These are phyloP conservation scores for Papilio polyxenes DNA, from an alignment of 1,140 invertebrate genomes.

Conservation along the genomic window DNA sequence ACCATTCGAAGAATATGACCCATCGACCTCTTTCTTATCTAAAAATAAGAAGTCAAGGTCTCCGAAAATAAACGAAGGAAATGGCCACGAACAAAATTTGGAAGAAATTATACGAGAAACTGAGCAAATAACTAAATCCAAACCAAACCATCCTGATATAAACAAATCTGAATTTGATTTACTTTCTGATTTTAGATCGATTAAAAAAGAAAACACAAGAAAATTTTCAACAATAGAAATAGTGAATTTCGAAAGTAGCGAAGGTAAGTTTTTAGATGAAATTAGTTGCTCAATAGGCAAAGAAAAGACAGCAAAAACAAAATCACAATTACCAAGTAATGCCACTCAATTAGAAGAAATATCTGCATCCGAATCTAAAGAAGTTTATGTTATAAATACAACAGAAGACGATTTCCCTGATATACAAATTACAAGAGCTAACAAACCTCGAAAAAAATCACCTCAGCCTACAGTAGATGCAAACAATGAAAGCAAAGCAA, in stretches of 20 bases:
- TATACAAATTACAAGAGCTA: constrained; percentile 73
- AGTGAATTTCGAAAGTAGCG: neutral
- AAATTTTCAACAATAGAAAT: constrained; percentile 20
- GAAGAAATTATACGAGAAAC: constrained; percentile 43
- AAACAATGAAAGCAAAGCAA: constrained; percentile 48
- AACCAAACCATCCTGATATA: neutral
- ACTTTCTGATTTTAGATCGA: constrained; percentile 21
- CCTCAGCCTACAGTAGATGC: constrained; percentile 55
- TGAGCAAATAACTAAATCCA: constrained; percentile 40
- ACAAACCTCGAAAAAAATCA: constrained; percentile 65
- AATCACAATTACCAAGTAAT: constrained; percentile 61
- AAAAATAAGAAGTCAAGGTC: constrained; percentile 63
- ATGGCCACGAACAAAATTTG: constrained; percentile 42
- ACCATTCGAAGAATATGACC: constrained; percentile 64
- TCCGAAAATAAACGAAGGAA: constrained; percentile 66
- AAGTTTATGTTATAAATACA: constrained; percentile 73
- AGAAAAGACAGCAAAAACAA: constrained; percentile 64
- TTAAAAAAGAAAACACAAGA: constrained; percentile 4
- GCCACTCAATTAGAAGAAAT: constrained; percentile 55
- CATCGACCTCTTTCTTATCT: constrained; percentile 51
- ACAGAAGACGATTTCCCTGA: constrained; percentile 72
- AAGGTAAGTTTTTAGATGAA: neutral
- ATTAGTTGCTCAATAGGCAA: constrained; percentile 47
- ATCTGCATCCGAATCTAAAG: constrained; percentile 60
- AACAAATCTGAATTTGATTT: constrained; percentile 31